A percentile compares a stretch with the other conserved stretches of the same genome.
phyloP scores from a whole-genome alignment of 2,113 vertebrate species.

The Todiramphus chloris region DNA sequence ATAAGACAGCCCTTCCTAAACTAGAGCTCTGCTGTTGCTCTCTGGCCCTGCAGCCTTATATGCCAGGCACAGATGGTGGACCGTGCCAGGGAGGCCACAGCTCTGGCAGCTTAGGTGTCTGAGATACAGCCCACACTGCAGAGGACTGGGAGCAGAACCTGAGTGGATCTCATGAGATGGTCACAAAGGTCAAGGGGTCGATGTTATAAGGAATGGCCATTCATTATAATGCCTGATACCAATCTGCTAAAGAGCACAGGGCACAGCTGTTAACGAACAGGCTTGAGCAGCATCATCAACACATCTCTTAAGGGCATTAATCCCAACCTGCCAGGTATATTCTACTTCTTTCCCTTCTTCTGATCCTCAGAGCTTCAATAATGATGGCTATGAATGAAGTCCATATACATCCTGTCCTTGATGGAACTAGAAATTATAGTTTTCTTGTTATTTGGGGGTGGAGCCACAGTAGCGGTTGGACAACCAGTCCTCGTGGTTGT shows the following conservation, averaged over 20 bases:
- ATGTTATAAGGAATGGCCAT: background rate
- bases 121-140: background rate
- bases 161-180: background rate
- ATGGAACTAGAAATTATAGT: background rate
- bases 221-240: background rate
- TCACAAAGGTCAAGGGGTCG: background rate
- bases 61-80: background rate
- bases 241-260: background rate
- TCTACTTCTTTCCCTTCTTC: background rate
- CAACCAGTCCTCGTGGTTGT: background rate
- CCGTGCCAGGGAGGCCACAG: background rate
- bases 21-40: background rate
- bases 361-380: background rate
- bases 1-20: background rate
- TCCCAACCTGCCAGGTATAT: background rate
- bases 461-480: background rate
- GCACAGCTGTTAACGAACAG: background rate
- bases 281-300: background rate
- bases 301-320: background rate
- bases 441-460: background rate
- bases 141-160: background rate
- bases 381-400: background rate
- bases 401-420: fast-evolving
- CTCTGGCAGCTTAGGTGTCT: fast-evolving
- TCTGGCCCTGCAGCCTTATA: background rate